phyloP scores from a whole-genome alignment of 2,797 vertebrate genomes.

The Pelodytes ibericus region DNA sequence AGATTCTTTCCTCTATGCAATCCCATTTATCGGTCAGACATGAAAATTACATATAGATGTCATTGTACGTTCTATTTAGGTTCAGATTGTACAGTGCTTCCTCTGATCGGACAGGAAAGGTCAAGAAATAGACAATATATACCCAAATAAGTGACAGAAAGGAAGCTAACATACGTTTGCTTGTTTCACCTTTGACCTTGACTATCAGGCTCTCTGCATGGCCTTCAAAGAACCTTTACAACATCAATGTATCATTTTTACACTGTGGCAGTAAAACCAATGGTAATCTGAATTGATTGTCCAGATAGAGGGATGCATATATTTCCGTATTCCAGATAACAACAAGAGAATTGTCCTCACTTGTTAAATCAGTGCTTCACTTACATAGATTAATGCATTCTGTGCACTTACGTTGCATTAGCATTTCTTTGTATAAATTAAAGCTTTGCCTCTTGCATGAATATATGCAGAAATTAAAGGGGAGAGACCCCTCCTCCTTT shows the following conservation, averaged over 20 bases:
- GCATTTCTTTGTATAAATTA: neutral
- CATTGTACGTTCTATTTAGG: conserved; percentile 22
- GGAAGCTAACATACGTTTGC: conserved; percentile 9
- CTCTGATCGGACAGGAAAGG: conserved; percentile 46
- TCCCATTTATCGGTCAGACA: conserved; percentile 30
- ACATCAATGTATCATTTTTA: conserved; percentile 39
- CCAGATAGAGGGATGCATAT: conserved; percentile 13
- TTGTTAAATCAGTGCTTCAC: neutral
- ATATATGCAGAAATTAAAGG: too few species aligned
- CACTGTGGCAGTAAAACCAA: conserved; percentile 18
- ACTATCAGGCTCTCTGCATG: conserved; percentile 30
- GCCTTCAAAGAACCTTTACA: conserved; percentile 46
- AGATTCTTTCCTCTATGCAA: neutral
- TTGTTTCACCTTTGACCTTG: conserved; percentile 35
- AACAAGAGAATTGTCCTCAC: neutral
- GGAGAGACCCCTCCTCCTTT: too few species aligned
- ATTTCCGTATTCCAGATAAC: neutral
- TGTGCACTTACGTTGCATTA: neutral
- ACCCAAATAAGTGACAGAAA: conserved; percentile 28
- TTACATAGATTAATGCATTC: neutral
- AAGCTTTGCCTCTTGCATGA: too few species aligned
- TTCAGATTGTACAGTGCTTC: conserved; percentile 14
- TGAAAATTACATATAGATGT: conserved; percentile 42
- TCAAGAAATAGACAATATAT: conserved; percentile 24
- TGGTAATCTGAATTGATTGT: conserved; percentile 28